phyloP scores from a whole-genome alignment of 2,797 vertebrate genomes.

The Helostoma temminkii region DNA sequence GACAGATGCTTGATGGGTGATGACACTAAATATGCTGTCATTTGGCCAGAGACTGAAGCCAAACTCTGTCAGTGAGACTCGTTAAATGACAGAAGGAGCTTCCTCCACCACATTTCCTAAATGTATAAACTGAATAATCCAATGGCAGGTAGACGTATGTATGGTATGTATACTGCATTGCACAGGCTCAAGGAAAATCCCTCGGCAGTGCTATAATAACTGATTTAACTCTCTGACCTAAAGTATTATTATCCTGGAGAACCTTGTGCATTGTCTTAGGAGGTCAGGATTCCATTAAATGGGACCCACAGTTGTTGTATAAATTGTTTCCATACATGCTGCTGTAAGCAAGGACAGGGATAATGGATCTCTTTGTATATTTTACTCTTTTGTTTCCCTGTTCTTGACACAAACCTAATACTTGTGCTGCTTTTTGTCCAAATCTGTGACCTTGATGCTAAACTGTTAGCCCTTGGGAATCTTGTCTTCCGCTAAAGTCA shows the following conservation, averaged over 20 bases:
- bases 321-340: conserved; percentile 7
- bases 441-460: conserved; percentile 75
- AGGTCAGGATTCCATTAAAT: conserved; percentile 30
- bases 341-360: conserved; percentile 52
- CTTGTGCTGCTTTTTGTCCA: conserved; percentile 13
- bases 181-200: not conserved
- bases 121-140: conserved; percentile 11
- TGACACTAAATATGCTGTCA: conserved; percentile 75
- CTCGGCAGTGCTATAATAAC: not conserved
- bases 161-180: conserved; percentile 17
- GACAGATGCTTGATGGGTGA: conserved; percentile 75
- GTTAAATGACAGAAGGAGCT: conserved; percentile 45
- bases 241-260: conserved; percentile 21
- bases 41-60: conserved; percentile 64
- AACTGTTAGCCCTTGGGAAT: conserved; percentile 62
- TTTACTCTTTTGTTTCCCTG: conserved; percentile 27
- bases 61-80: conserved; percentile 47
- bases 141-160: conserved; percentile 22
- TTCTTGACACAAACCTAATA: conserved; percentile 24
- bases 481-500: conserved; percentile 77
- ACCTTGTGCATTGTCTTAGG: conserved; percentile 22
- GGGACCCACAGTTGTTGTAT: conserved; percentile 6
- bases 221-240: conserved; percentile 17
- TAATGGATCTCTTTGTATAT: conserved; percentile 56
- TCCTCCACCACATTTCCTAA: conserved; percentile 17